Evolutionary conservation across 2,888 invertebrate species (phyloP).

Genomic region (Agrilus biguttatus): DNA sequence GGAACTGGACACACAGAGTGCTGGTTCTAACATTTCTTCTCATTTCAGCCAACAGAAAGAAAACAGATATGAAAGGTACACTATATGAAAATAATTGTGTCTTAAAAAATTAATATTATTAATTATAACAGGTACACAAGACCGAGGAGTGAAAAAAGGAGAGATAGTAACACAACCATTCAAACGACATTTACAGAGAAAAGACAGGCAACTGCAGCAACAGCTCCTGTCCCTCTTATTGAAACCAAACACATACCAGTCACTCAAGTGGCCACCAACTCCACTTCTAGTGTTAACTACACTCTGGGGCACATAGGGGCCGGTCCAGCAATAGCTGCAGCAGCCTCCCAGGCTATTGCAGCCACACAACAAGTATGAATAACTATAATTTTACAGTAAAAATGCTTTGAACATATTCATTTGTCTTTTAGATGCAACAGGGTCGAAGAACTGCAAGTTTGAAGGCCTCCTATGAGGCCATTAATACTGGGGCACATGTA

Average conservation of each 20-base stretch:
- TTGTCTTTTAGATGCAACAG: slow-evolving; percentile 62
- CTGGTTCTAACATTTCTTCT: slow-evolving; percentile 8
- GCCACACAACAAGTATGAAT: slow-evolving; percentile 71
- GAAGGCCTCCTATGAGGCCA: slow-evolving; percentile 91
- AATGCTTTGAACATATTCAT: not conserved
- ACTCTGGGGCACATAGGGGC: slow-evolving; percentile 73
- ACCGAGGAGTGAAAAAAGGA: slow-evolving; percentile 58
- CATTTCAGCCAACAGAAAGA: slow-evolving; percentile 56
- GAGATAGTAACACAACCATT: slow-evolving; percentile 49
- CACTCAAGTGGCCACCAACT: slow-evolving; percentile 12
- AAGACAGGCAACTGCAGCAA: slow-evolving; percentile 26
- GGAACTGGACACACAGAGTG: slow-evolving; percentile 60
- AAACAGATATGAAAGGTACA: slow-evolving; percentile 30
- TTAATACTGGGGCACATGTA: slow-evolving; percentile 44
- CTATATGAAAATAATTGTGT: not conserved
- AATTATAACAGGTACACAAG: slow-evolving; percentile 31
- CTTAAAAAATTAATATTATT: slow-evolving; percentile 1
- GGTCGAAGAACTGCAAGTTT: slow-evolving; percentile 85
- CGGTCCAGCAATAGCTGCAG: slow-evolving; percentile 80
- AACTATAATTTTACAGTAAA: not conserved
- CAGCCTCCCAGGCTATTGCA: slow-evolving; percentile 90
- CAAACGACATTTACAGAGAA: slow-evolving; percentile 34
- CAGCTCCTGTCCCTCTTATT: slow-evolving; percentile 16
- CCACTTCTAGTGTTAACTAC: slow-evolving; percentile 44
- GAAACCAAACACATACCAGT: slow-evolving; percentile 18